Evolutionary conservation across 2,113 vertebrate species (phyloP), one percentile per base, ranked within the genome.

Genomic region (Leptosomus discolor): DNA sequence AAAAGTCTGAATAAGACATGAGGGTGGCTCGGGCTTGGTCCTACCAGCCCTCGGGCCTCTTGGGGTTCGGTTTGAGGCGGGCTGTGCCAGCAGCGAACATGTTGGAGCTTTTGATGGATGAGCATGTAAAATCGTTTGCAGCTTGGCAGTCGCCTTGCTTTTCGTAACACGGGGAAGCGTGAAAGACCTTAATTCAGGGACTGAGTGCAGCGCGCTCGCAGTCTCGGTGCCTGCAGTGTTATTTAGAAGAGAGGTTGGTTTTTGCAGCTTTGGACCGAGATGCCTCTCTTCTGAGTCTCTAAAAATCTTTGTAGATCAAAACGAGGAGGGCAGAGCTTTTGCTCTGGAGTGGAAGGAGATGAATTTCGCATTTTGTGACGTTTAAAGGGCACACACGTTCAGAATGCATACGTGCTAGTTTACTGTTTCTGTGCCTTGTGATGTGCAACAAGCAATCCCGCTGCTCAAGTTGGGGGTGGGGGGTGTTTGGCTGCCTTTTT

Each of bases 131-230:
- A 94, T 87, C 37, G 16, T 48, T 82, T 53, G 43, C 58, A 50
- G 17, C 57, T 92, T 63, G 6, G 41, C 56, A 6, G 61, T 19
- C 29, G 85, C 91, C 50, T 76, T 12, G 57, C 41, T 30, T 64
- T 54, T 54, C 20, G 8, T 15, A 3, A 11, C 0, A 0, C 2
- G 63, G 41, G 5, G 34, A 26, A 3, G 53, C 11, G 68, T 39
- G 74, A n/a, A 57, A 37, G 76, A 12, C 13, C 50, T 27, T 2
- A 0, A 8, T 16, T 11, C 2, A 2, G 70, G 60, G 84, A 17
- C 57, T 8, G 0, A 27, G 51, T 8, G 1, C 46, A 3, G n/a
- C 0, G 0, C 2, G 5, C 77, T 53, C 26, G 0, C 12, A 0
- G 61, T 3, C 0, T 22, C 0, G 0, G 51, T 23, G 65, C 70